Evolutionary conservation across 2,797 vertebrate genomes (phyloP).

Genomic region (Podargus strigoides): DNA sequence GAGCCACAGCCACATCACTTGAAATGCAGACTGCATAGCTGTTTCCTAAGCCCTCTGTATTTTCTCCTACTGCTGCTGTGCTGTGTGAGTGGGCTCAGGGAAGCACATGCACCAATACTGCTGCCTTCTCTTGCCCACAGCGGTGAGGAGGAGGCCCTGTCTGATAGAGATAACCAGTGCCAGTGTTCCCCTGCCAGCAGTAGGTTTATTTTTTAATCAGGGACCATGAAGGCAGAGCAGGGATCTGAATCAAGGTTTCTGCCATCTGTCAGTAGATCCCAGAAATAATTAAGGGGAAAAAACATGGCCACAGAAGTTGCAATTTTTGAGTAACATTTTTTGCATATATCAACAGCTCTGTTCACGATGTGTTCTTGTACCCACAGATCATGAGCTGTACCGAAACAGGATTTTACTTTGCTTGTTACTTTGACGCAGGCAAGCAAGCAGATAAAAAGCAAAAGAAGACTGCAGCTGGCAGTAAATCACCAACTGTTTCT

Average conservation of each 20-base stretch:
- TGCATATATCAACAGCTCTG: background rate
- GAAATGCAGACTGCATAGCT: background rate
- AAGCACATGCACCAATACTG: accelerated
- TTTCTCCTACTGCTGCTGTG: background rate
- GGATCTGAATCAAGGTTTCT: background rate
- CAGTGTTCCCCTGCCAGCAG: background rate
- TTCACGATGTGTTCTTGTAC: background rate
- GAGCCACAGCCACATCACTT: background rate
- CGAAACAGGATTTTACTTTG: background rate
- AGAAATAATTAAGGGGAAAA: background rate
- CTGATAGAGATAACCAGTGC: background rate
- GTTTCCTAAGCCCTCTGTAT: background rate
- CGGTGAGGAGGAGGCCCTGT: accelerated
- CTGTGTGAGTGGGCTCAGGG: background rate
- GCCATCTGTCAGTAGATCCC: background rate
- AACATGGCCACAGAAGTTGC: background rate
- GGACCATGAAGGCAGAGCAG: background rate
- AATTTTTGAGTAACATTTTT: background rate
- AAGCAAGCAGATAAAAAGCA: background rate
- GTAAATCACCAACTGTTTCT: background rate
- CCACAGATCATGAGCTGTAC: background rate
- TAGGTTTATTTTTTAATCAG: background rate
- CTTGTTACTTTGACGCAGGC: background rate
- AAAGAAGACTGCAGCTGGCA: background rate
- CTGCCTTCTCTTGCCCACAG: background rate